Evolutionary conservation across 2,888 invertebrate genomes (phyloP).

Genomic region (Parapristionchus giblindavisi): DNA sequence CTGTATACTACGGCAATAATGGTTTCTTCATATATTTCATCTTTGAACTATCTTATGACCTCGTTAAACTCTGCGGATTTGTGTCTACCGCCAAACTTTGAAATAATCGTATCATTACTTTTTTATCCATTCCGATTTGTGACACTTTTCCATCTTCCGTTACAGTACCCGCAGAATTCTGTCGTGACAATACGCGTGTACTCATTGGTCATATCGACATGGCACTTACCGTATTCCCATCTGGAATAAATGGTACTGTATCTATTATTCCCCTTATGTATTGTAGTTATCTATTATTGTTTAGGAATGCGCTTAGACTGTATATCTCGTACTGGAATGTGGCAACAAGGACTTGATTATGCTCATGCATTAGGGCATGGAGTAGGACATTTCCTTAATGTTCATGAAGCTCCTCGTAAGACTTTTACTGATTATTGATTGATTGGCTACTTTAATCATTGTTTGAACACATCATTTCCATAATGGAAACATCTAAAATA

Average conservation of each 20-base stretch:
- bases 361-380: constrained; percentile 94
- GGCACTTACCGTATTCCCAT: constrained; percentile 82
- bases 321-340: constrained; percentile 82
- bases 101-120: too few relatives aligned
- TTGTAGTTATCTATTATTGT: neutral
- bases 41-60: too few relatives aligned
- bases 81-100: too few relatives aligned
- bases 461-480: too few relatives aligned
- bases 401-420: constrained; percentile 81
- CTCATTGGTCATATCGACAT: constrained; percentile 86
- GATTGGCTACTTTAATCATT: too few relatives aligned
- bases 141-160: neutral
- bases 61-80: too few relatives aligned
- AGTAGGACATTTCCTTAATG: constrained; percentile 88
- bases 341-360: constrained; percentile 90
- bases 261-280: too few relatives aligned
- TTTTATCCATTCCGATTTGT: too few relatives aligned
- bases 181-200: constrained; percentile 83
- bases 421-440: too few relatives aligned
- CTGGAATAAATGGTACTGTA: constrained; percentile 69
- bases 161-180: constrained; percentile 77
- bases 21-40: too few relatives aligned
- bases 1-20: constrained; percentile 81
- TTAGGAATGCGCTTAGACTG: constrained; percentile 77
- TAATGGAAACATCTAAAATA: too few relatives aligned